Evolutionary conservation across 2,797 vertebrate genomes (phyloP).

Genomic region (Coreius guichenoti): DNA sequence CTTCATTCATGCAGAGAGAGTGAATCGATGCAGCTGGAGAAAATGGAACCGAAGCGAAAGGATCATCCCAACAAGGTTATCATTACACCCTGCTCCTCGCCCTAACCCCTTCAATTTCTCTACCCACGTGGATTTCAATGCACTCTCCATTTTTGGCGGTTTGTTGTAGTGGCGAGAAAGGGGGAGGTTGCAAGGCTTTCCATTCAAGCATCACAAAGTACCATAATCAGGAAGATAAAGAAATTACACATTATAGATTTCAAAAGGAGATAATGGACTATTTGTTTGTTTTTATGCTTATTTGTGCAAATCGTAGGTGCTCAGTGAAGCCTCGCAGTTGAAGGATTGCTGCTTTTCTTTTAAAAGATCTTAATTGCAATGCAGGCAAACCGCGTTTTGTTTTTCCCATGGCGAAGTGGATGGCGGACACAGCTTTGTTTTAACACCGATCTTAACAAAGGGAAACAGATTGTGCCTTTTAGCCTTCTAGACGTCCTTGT

Average conservation of each 20-base stretch:
- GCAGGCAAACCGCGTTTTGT: constrained; percentile 57
- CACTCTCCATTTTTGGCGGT: constrained; percentile 47
- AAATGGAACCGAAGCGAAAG: constrained; percentile 71
- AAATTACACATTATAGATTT: constrained; percentile 69
- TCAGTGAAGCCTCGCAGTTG: constrained; percentile 44
- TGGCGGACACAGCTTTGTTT: constrained; percentile 53
- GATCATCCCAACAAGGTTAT: constrained; percentile 78
- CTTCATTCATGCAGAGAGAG: constrained; percentile 88
- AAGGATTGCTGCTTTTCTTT: constrained; percentile 72
- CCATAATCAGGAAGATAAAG: constrained; percentile 66
- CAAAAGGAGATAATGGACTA: constrained; percentile 65
- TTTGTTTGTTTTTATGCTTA: constrained; percentile 65
- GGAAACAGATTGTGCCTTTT: constrained; percentile 55
- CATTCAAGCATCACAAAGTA: constrained; percentile 64
- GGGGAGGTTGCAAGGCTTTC: constrained; percentile 51
- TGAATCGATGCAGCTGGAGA: constrained; percentile 84
- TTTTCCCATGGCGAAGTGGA: constrained; percentile 41
- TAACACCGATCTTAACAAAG: constrained; percentile 50
- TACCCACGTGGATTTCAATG: constrained; percentile 57
- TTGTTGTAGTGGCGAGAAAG: constrained; percentile 43
- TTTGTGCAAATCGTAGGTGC: constrained; percentile 60
- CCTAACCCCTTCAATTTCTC: constrained; percentile 60
- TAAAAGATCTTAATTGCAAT: constrained; percentile 82
- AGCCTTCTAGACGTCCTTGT: constrained; percentile 53
- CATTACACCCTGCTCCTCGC: constrained; percentile 69